Conservation (phyloP, 2,113 vertebrate genomes). For the Sarotherodon lohbergeri region DNA sequence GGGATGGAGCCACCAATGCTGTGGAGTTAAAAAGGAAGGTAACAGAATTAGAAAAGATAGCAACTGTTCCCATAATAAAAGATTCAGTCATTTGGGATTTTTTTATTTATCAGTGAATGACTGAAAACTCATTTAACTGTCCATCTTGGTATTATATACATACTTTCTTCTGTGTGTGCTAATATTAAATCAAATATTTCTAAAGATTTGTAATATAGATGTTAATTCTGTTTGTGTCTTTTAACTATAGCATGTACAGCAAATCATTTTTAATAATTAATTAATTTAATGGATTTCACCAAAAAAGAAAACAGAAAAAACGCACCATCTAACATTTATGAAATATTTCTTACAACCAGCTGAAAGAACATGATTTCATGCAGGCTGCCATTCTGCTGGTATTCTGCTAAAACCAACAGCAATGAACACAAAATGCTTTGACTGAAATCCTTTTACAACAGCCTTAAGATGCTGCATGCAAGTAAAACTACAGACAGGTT, state of each 20-base stretch:
- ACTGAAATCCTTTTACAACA: not conserved
- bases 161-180: not conserved
- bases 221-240: rapidly evolving
- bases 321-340: not conserved
- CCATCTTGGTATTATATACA: not conserved
- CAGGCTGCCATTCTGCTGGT: not conserved
- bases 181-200: not conserved
- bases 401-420: not conserved
- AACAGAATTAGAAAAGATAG: not conserved
- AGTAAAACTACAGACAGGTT: not conserved
- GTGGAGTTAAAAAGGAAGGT: not conserved
- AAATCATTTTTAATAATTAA: not conserved
- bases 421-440: not conserved
- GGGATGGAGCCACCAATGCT: constrained; percentile 96
- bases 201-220: not conserved
- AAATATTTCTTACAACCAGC: not conserved
- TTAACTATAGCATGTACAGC: not conserved
- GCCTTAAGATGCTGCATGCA: not conserved
- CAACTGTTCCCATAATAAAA: not conserved
- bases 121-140: rapidly evolving
- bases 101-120: not conserved
- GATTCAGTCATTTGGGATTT: not conserved
- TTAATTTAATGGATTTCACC: not conserved
- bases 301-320: not conserved
- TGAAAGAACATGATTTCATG: not conserved